Evolutionary conservation across 2,888 invertebrate species (phyloP).

Genomic region (Catocala fraxini): DNA sequence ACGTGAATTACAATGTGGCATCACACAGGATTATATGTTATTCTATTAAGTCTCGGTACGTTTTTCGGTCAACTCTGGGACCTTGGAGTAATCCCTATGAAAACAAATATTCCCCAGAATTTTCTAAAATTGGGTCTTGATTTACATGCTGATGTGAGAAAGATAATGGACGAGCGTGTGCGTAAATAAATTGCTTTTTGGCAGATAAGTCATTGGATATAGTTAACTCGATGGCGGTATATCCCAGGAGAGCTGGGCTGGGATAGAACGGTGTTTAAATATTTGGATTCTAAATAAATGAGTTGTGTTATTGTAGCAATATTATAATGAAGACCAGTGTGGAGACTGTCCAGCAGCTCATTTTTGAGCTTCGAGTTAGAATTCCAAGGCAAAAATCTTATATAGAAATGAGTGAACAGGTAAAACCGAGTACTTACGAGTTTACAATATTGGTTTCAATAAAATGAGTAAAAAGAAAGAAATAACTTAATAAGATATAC

Average conservation of each 20-base stretch:
- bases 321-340: no score
- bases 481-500: no score
- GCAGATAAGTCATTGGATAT: slow-evolving; percentile 3
- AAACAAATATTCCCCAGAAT: slow-evolving; percentile 35
- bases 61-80: slow-evolving; percentile 28
- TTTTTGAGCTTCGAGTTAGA: no score
- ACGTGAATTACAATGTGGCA: slow-evolving; percentile 38
- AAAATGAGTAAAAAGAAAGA: no score
- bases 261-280: neutral
- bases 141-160: slow-evolving; percentile 25
- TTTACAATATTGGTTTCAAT: no score
- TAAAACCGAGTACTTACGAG: no score
- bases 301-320: no score
- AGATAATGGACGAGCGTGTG: slow-evolving; percentile 5
- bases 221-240: neutral
- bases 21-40: slow-evolving; percentile 38
- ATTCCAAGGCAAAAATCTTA: no score
- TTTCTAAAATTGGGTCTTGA: slow-evolving; percentile 16
- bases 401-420: no score
- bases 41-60: slow-evolving; percentile 38
- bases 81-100: slow-evolving; percentile 30
- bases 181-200: slow-evolving; percentile 17
- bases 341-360: no score
- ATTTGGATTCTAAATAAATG: neutral
- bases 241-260: neutral